Evolutionary conservation across 2,113 vertebrate genomes (phyloP), one percentile per base, ranked within the genome.

Genomic region (Datnioides undecimradiatus): DNA sequence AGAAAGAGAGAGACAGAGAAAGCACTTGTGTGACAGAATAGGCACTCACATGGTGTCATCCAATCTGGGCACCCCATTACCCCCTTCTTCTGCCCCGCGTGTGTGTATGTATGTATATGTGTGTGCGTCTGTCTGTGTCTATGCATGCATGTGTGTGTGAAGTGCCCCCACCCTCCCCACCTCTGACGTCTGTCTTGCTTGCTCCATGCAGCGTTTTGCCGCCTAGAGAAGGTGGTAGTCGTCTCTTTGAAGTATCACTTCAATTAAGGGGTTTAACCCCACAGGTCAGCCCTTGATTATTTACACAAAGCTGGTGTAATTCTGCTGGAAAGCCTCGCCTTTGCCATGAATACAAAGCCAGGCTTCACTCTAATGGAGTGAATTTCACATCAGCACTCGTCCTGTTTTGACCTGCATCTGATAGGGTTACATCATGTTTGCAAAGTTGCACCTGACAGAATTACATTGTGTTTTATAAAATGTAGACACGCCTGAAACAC

Each of bases 251-350:
- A 99, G 98, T 96, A 97, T 97, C 96, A 96, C 96, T 97, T 96
- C 96, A 98, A 98, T 99, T 97, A 99, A 93, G 91, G 96, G 97
- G 96, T 98, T 98, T 98, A 97, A 98, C 97, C 97, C 95, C 93
- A 95, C 86, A 96, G 97, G 97, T 98, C 97, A 97, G 95, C 94
- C 94, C 96, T 96, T 97, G 96, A 98, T 99, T 98, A 99, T 97
- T 97, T 97, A 97, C 96, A 97, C 97, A 97, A 98, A 96, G 95
- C 95, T 93, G 91, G 92, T 96, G 95, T 97, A 97, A 97, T 97
- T 97, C 95, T 96, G 94, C 93, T 94, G 94, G 94, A 96, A 97
- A 97, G 96, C 95, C 86, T 94, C 89, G 93, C 94, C 95, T 96
- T 93, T 90, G 96, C 95, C 94, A 88, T 93, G 89, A 94, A 96